Percentiles rank a stretch among this genome's conserved stretches.
These are phyloP conservation scores for Centropristis striata DNA, from an alignment of 2,113 vertebrate species.

Conservation along the genomic window DNA sequence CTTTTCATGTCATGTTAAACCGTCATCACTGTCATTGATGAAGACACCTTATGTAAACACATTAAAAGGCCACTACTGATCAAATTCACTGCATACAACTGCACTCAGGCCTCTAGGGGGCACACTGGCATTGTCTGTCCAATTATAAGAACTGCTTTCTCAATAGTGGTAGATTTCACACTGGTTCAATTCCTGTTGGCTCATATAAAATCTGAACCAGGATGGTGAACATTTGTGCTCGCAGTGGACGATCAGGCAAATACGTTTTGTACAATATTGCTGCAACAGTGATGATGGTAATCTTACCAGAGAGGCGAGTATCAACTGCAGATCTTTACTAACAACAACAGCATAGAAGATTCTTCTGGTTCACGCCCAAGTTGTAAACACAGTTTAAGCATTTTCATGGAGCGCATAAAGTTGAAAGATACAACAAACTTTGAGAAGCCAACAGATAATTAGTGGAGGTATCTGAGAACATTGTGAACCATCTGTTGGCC, in stretches of 20 bases:
- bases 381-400: neutral
- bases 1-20: neutral
- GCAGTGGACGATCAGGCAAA: neutral
- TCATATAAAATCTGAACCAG: neutral
- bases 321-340: neutral
- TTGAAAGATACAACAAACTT: neutral
- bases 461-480: neutral
- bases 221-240: neutral
- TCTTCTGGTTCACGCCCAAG: neutral
- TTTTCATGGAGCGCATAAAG: neutral
- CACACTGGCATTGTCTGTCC: neutral
- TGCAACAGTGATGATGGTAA: neutral
- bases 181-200: neutral
- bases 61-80: neutral
- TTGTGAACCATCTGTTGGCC: neutral
- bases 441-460: neutral
- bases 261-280: neutral
- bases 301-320: neutral
- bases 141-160: no score
- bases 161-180: neutral
- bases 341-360: neutral
- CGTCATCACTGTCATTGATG: neutral
- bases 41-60: neutral
- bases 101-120: conserved; percentile 27
- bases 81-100: neutral